Evolutionary conservation across 2,113 vertebrate species (phyloP), one percentile per base, ranked within the genome.

Genomic region (Ahaetulla prasina): DNA sequence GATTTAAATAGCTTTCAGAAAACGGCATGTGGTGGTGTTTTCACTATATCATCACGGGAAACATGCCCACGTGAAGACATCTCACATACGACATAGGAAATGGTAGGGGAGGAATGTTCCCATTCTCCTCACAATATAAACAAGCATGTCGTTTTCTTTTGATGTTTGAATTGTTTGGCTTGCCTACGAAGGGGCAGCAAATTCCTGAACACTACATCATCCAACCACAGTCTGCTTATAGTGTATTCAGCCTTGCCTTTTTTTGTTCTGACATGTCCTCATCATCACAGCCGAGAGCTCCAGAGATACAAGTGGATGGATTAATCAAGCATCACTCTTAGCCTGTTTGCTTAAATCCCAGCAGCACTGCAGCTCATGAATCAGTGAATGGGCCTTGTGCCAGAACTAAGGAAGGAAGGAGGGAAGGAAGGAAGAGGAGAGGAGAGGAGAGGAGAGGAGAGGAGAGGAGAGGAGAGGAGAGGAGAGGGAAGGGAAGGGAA

Each of bases 1-100:
- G 92, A 74, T 90, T 95, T 93, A 94, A 96, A 96, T 96, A 96
- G 94, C 91, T 94, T 91, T 45, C 92, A 74, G 91, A 0, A 54
- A 88, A 85, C 92, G 88, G 92, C 55, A 92, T n/a, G 50, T 87
- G 8, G 88, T 93, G 25, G 74, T 57, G 14, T 30, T 94, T 96
- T 93, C 39, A 93, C 49, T 93, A 94, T 91, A 94, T 89, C 84
- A 49, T 95, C 86, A 96, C 93, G 94, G 93, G 87, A 92, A 92
- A 50, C 0, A 45, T 93, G 87, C 80, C 43, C 92, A 95, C 47
- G 84, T 47, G 18, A 94, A 45, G 86, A 92, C 2, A 1, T 50
- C 88, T n/a, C 94, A 87, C 45, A 92, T 91, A 93, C 39, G 22
- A 0, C 0, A 22, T 35, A 89, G 68, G 52, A 95, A 94, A 68